Evolutionary conservation across 2,888 invertebrate genomes (phyloP).

Genomic region (Agonopterix heracliana): DNA sequence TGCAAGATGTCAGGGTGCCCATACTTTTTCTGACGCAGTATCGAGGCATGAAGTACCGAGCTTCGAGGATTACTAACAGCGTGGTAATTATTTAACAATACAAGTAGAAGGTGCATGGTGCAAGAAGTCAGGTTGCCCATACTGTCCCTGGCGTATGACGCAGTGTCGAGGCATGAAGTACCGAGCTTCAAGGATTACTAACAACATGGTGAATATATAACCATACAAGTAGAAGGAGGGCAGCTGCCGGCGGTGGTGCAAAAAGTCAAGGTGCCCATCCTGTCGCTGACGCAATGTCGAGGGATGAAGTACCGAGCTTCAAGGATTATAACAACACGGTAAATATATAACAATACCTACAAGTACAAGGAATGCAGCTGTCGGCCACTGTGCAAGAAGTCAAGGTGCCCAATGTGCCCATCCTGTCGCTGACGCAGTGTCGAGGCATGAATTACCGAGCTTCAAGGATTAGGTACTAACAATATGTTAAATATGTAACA

Average conservation of each 20-base stretch:
- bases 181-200: constrained; percentile 86
- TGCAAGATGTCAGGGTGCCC: constrained; percentile 91
- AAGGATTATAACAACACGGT: constrained; percentile 88
- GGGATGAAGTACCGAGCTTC: constrained; percentile 89
- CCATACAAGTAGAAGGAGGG: no score
- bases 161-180: constrained; percentile 92
- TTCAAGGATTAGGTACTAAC: constrained; percentile 85
- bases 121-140: constrained; percentile 92
- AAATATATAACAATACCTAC: no score
- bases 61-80: constrained; percentile 86
- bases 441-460: constrained; percentile 89
- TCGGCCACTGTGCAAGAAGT: constrained; percentile 89
- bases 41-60: constrained; percentile 88
- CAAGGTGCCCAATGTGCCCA: constrained; percentile 89
- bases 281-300: constrained; percentile 85
- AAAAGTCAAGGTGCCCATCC: constrained; percentile 89
- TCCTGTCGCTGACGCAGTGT: constrained; percentile 86
- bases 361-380: no score
- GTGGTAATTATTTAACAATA: constrained; percentile 79
- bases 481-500: constrained; percentile 82
- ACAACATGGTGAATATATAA: constrained; percentile 81
- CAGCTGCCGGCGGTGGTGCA: no score
- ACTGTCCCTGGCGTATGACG: constrained; percentile 80
- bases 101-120: no score
- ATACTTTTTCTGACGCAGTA: constrained; percentile 87